Conservation (phyloP, 1,140 invertebrate genomes). For the Solen grandis region DNA sequence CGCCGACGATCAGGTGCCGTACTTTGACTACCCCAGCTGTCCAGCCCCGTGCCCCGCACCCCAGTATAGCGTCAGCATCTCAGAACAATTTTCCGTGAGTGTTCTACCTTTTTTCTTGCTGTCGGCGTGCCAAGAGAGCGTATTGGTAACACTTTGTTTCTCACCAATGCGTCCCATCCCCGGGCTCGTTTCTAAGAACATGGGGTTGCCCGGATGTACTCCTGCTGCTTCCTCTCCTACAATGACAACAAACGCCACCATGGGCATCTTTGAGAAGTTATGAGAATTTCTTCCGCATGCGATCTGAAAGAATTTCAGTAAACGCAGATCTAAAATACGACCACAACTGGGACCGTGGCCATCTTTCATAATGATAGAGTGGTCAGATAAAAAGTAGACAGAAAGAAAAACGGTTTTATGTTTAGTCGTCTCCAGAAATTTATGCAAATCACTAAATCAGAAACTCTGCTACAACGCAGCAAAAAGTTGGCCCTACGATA, state of each 20-base stretch:
- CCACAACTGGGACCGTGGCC: too few species aligned
- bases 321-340: too few species aligned
- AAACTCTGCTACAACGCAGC: too few species aligned
- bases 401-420: too few species aligned
- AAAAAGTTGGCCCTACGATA: too few species aligned
- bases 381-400: too few species aligned
- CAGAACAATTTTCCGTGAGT: not conserved
- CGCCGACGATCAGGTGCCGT: constrained; percentile 46
- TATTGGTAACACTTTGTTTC: not conserved
- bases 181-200: not conserved
- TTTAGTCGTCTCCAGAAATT: too few species aligned
- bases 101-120: not conserved
- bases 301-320: too few species aligned
- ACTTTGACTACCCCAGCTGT: constrained; percentile 27
- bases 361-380: too few species aligned
- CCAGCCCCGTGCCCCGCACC: constrained; percentile 17
- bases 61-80: not conserved
- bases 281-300: too few species aligned
- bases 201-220: not conserved
- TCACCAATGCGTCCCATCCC: not conserved
- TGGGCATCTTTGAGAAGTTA: not conserved
- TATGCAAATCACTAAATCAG: too few species aligned
- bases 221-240: not conserved
- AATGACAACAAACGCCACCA: not conserved
- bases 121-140: not conserved